Base-by-base conservation (phyloP, 2,797 vertebrate species). In the Cuculus canorus region DNA sequence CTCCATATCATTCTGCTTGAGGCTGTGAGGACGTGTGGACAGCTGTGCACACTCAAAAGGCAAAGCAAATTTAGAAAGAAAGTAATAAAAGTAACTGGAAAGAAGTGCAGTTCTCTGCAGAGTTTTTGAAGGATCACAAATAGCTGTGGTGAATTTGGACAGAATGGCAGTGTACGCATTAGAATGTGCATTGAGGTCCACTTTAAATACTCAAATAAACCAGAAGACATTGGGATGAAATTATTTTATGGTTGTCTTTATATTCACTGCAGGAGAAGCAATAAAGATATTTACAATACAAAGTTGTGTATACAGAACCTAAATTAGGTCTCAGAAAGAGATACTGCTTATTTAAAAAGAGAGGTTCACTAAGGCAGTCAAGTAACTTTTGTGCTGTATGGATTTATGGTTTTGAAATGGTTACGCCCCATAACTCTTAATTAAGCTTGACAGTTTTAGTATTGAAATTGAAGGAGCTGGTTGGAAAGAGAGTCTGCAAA, bases 351-450 rank as follows among this genome's bases (percentile, higher is more conserved):
- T 90, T 95, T 93, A 54, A 92, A 92, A 92, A 86, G 84, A 69
- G 23, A 33, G 71, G 79, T 86, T 93, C 25, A 3, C 72, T 83
- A 69, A 72, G 84, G 48, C 63, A 71, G 84, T 91, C 69, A 18
- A 85, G 78, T 85, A 95, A 88, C 70, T 96, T 95, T 94, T 85
- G 84, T 90, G 59, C 70, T 89, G 54, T 93, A 82, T 89, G 85
- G 85, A 97, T 96, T 96, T 96, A 95, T 90, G 59, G 82, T 32
- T 68, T 90, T 93, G 79, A 94, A 95, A 91, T 93, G 48, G 76
- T 93, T 96, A 70, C 97, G 71, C 93, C 77, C 90, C 75, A 25
- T 97, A 96, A 97, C 92, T 97, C 97, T 95, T 97, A 96, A 97
- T 97, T 97, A 97, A 95, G 56, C 87, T 88, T 95, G 96, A 91